phyloP scores from a whole-genome alignment of 64 coral and sea anemone species.

The Montipora sp. region DNA sequence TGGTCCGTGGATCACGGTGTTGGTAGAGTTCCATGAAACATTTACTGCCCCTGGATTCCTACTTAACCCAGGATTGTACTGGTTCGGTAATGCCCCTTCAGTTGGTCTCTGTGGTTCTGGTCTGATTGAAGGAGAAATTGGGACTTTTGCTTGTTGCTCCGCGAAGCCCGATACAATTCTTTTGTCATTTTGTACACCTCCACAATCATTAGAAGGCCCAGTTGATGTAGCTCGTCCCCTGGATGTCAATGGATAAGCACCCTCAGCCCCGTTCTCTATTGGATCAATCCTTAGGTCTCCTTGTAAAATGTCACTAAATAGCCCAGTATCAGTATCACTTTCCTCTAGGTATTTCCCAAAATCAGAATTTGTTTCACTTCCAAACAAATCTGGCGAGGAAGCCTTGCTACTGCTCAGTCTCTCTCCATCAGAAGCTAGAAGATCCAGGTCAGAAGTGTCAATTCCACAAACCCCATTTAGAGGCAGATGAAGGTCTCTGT shows the following conservation, averaged over 20 bases:
- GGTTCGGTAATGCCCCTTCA: not conserved
- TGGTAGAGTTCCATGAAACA: conserved; percentile 5
- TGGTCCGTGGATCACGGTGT: not conserved
- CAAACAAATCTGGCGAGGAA: conserved; percentile 69
- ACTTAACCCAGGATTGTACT: not conserved
- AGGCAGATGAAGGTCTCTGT: conserved; percentile 68
- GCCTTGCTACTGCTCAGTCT: conserved; percentile 67
- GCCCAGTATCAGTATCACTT: conserved; percentile 74
- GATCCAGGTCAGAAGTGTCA: conserved; percentile 60
- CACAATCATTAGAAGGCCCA: conserved; percentile 5
- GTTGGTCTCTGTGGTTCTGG: conserved; percentile 15
- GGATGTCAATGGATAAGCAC: not conserved
- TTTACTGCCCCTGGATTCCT: conserved; percentile 3
- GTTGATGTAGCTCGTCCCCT: not conserved
- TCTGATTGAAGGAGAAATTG: conserved; percentile 29
- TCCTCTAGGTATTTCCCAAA: conserved; percentile 79
- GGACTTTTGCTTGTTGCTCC: conserved; percentile 34
- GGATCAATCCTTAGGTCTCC: conserved; percentile 73
- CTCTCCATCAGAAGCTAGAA: conserved; percentile 62
- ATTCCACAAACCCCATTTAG: conserved; percentile 75
- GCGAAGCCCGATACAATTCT: not conserved
- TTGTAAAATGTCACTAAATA: conserved; percentile 75
- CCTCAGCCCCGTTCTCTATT: conserved; percentile 53
- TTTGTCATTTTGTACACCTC: not conserved
- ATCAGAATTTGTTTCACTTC: conserved; percentile 79